Evolutionary conservation across 2,888 invertebrate genomes (phyloP), one percentile per base, ranked within the genome.

Genomic region (Cataglyphis cursor): DNA sequence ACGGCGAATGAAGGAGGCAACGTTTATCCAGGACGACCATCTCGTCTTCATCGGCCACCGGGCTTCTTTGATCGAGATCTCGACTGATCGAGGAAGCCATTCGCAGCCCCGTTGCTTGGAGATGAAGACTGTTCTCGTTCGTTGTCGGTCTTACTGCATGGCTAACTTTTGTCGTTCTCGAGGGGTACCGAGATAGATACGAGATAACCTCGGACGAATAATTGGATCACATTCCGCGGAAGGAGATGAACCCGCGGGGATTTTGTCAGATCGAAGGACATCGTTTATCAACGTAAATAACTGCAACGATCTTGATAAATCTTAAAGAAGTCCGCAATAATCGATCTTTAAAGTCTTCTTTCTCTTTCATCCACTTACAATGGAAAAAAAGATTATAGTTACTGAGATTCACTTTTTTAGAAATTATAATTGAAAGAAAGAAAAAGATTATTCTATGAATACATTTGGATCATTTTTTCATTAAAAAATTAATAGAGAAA

Each of bases 201-300:
- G 78, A 73, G 78, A 80, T 80, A 80, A 80, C 78, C 31, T 44
- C 18, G 59, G 51, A 44, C 73, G 78, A 80, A 80, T 80, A 80
- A 80, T 80, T 80, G 78, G 78, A 80, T 80, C 73, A 44, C 59
- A 80, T 80, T 80, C 73, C 78, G 44, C 73, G 24, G 44, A 66
- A 72, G 59, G 70, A 70, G 73, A 80, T 72, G 73, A 80, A 59
- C 44, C 78, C 59, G 59, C 12, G 73, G 73, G 57, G 59, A 80
- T 80, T 48, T 59, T 35, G 73, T 80, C 59, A 80, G 59, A 80
- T 80, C 78, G 78, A 61, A 80, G 44, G 44, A 80, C 59, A 57
- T 73, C 73, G 73, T 80, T 80, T 72, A 73, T 80, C 78, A 80
- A 41, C 44, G 78, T 44, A 61, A 80, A 80, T 80, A 80, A 44